Evolutionary conservation across 2,797 vertebrate genomes (phyloP).

Genomic region (Chanos chanos): DNA sequence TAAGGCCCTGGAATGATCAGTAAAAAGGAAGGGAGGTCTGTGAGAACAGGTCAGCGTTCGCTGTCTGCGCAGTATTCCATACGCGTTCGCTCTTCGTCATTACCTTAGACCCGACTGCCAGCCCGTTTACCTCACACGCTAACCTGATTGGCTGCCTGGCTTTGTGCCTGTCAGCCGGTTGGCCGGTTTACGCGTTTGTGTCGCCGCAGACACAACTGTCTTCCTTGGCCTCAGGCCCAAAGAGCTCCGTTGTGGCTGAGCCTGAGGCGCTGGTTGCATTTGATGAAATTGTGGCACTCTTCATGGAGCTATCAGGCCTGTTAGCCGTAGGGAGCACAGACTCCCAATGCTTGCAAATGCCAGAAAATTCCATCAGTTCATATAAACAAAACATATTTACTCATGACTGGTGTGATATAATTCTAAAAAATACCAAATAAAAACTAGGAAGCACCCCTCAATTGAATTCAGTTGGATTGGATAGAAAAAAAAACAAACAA

Average conservation of each 20-base stretch:
- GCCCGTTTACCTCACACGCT: slow-evolving; percentile 46
- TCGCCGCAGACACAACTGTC: slow-evolving; percentile 30
- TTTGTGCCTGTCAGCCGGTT: slow-evolving; percentile 48
- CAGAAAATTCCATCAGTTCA: neutral
- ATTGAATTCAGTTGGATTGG: too few species aligned
- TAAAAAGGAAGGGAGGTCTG: slow-evolving; percentile 10
- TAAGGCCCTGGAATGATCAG: neutral
- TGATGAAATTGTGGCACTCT: slow-evolving; percentile 42
- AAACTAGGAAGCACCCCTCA: too few species aligned
- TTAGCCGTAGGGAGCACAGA: neutral
- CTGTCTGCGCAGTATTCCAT: slow-evolving; percentile 50
- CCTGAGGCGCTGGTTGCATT: slow-evolving; percentile 23
- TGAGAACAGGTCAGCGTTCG: slow-evolving; percentile 46
- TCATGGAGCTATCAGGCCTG: slow-evolving; percentile 35
- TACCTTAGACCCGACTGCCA: slow-evolving; percentile 48
- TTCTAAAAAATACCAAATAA: too few species aligned
- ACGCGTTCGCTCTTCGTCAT: slow-evolving; percentile 52
- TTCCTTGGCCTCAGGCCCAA: slow-evolving; percentile 32
- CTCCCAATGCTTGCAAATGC: slow-evolving; percentile 13
- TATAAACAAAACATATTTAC: too few species aligned
- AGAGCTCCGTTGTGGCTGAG: slow-evolving; percentile 23
- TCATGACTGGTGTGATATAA: too few species aligned
- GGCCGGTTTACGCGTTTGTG: slow-evolving; percentile 45
- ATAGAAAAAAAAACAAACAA: too few species aligned
- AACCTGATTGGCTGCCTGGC: slow-evolving; percentile 41